Base-by-base conservation (phyloP, 2,113 vertebrate species). In the Illadopsis cleaveri region DNA sequence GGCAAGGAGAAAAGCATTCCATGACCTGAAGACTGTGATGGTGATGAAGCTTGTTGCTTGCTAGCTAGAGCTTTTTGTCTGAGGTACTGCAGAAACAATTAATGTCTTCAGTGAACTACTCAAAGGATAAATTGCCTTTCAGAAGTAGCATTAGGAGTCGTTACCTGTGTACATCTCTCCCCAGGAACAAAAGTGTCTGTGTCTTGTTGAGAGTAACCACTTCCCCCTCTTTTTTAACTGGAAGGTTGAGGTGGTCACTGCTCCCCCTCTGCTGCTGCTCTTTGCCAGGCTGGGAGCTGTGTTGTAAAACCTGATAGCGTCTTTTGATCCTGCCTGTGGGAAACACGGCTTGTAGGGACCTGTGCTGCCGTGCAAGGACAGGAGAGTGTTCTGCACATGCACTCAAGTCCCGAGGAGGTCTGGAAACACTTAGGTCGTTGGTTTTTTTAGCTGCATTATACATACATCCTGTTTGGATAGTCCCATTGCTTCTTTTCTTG, bases 251-350 rank as follows among this genome's bases (percentile, higher is more conserved):
- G 21, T 77, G 82, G 33, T 87, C 1, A 0, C 56, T 72, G 11
- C 60, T 75, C 11, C 31, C 53, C 40, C 61, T 77, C 44, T 89
- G 69, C 72, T 56, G 57, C 45, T 64, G 40, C 54, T 64, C 60
- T 45, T 62, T 66, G 93, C 37, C 95, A 90, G 88, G 14, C 86
- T 62, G 92, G 82, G 75, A 83, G 82, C 21, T 4, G 57, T 30
- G 40, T 64, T 68, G 70, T 95, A 90, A 94, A 96, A 88, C 78
- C 44, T 57, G 77, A 82, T 89, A 50, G 69, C 10, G 6, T n/a
- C 82, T 94, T 94, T 82, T 93, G 73, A 82, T 95, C 38, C 33
- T 9, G 44, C 0, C 1, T 37, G 53, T 40, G 79, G 61, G 50
- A 76, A 82, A 76, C 48, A 23, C 2, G 13, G 90, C 87, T 85